phyloP scores from a whole-genome alignment of 2,113 vertebrate species.

The Hylia prasina region DNA sequence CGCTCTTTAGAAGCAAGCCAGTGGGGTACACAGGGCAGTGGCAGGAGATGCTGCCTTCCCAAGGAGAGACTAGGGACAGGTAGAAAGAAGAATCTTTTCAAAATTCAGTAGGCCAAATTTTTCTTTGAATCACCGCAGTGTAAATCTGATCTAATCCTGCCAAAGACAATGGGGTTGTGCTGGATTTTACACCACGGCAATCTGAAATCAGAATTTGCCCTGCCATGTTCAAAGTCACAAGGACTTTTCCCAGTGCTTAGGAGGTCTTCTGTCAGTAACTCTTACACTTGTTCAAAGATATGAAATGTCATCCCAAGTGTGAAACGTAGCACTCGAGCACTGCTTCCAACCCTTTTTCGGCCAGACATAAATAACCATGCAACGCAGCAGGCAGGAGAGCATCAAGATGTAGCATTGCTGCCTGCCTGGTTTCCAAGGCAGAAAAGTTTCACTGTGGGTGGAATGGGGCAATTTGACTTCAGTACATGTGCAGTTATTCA shows the following conservation, averaged over 20 bases:
- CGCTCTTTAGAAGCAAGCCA: neutral
- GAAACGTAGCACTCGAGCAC: neutral
- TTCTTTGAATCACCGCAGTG: neutral
- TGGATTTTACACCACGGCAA: neutral
- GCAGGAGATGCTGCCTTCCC: neutral
- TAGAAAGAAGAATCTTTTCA: neutral
- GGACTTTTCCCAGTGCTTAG: neutral
- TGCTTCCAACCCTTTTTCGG: neutral
- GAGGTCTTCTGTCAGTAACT: neutral
- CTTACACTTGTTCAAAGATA: neutral
- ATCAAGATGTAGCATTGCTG: neutral
- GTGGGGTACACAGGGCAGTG: neutral
- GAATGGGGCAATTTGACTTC: neutral
- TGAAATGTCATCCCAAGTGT: neutral
- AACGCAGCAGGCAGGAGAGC: neutral
- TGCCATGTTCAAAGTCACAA: neutral
- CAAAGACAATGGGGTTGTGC: neutral
- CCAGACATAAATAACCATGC: neutral
- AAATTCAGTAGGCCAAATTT: conserved; percentile 3
- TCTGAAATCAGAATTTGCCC: neutral
- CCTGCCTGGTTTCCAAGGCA: neutral
- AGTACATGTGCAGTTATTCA: neutral
- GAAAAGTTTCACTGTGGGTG: neutral
- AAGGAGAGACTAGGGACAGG: neutral
- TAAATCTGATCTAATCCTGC: conserved; percentile 32